Base-by-base conservation (phyloP, 2,113 vertebrate genomes). In the Semnornis frantzii region DNA sequence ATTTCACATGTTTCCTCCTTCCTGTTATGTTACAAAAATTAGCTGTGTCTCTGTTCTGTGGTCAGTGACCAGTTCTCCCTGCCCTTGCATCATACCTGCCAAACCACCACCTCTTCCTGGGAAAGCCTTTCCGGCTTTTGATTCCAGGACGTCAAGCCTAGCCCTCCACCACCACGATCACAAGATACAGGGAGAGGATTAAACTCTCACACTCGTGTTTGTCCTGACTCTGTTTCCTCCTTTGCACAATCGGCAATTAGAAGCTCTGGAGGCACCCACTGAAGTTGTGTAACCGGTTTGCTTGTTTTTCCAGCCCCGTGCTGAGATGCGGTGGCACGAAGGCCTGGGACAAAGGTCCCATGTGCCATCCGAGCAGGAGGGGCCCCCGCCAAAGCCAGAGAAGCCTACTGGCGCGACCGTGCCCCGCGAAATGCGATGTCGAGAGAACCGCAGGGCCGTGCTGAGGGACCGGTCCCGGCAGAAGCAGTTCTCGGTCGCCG, bases 271-370 rank as follows among this genome's bases (percentile, higher is more conserved):
- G 46, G 57, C 17, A 46, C 33, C 52, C 21, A 16, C 9, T 14
- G 14, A 34, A 65, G 89, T 15, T 39, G 94, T 73, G 75, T 28
- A 76, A 95, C 95, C 54, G 77, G 89, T 94, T 89, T 58, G 39
- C 63, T 44, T 62, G 13, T 8, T 83, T 78, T 73, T 9, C 17
- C 60, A 55, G 64, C 7, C 50, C 54, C 5, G 7, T 58, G 42
- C 7, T 3, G 23, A 44, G 50, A 12, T 39, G 1, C 5, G 17
- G 30, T 5, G 60, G 48, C 72, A n/a, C 72, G 19, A 9, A 21
- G 15, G 24, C 64, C 34, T 2, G 34, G 87, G 87, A 58, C 87
- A 64, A 90, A 92, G 79, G 87, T 76, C 93, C 60, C 30, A 0
- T 3, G 34, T 19, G 60, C 70, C 66, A 55, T 44, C 21, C 18